Evolutionary conservation across 1,140 invertebrate genomes (phyloP), one percentile per base, ranked within the genome.

Genomic region (Drosophila pectinifera): DNA sequence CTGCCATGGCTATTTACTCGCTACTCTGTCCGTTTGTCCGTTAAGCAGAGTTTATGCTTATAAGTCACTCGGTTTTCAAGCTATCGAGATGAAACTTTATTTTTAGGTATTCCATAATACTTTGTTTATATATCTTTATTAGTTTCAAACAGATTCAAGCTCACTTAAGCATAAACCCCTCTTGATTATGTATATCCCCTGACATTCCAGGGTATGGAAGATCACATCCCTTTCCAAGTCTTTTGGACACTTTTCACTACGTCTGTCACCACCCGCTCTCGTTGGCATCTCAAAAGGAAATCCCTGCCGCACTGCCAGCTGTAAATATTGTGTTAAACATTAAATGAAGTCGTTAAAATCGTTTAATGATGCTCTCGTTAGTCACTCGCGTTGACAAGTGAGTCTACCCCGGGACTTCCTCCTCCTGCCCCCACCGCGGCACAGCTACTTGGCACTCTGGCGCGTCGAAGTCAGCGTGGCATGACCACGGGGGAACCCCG

Each of bases 321-420:
- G 82, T 86, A 86, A 86, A 86, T 85, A 83, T 80, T 80, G 73
- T 89, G 84, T 83, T 89, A 90, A 78, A 84, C 80, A 83, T 72
- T 80, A 78, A 78, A 90, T 90, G 85, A 89, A 89, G 85, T 89
- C 84, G 85, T 90, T 86, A 82, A 86, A 90, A 83, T 80, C 68
- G 63, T 90, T 83, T 90, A 85, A 86, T 90, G 86, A 78, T 90
- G 86, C 81, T 63, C 81, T 90, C 75, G 81, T 90, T 90, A 90
- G 79, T 82, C 80, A 72, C 46, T 69, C 61, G 78, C 75, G 81
- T 76, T 90, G 80, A 85, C 81, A 90, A 80, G 65, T 79, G 69
- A 79, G 80, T 64, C 22, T 63, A 49, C 69, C 63, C 45, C 54
- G 24, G 34, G 42, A 56, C 38, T 42, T 51, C 54, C 8, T 45